Evolutionary conservation across 2,797 vertebrate genomes (phyloP), one percentile per base, ranked within the genome.

Genomic region (Lepus oiostolus): DNA sequence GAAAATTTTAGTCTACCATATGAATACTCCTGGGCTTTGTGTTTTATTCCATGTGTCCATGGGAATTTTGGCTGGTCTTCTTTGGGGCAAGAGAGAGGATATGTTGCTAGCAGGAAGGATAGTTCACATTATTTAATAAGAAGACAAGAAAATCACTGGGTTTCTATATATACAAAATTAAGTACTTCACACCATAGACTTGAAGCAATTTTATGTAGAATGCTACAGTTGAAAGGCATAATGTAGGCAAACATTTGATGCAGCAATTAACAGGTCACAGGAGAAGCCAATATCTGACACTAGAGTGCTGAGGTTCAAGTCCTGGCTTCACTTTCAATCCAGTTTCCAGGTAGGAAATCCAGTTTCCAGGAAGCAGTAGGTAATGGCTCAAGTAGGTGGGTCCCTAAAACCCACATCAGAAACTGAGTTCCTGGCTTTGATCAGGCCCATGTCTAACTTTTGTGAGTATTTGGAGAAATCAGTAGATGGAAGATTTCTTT

Each of bases 121-220:
- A n/a, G n/a, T n/a, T n/a, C n/a, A 60, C 5, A 76, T 79, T 63
- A 4, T 62, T 83, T 42, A 50, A 17, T 82, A n/a, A 42, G 30
- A 21, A 7, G 21, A 8, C 3, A 11, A 32, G 79, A 58, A 58
- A 65, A 95, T 47, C 42, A 65, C n/a, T 65, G 5, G 19, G 24
- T 47, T 1, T 28, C 9, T 7, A 60, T 42, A 38, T 50, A 30
- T 35, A 71, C 14, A 70, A 62, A 88, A 9, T 60, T 79, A 75
- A 76, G 14, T 88, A 70, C 4, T 7, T 90, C 52, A 47, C 2
- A 35, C 0, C 47, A 60, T 32, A 38, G 2, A 86, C 12, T 24
- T 52, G 38, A 94, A 60, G 58, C 5, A 89, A 54, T 75, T 80
- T 65, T 38, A 70, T 80, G 9, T 60, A 82, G 16, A 83, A 19